A percentile compares a stretch with the other conserved stretches of the same genome.
Evolutionary conservation across 1,140 invertebrate genomes (phyloP).

Genomic region (Euura lappo): DNA sequence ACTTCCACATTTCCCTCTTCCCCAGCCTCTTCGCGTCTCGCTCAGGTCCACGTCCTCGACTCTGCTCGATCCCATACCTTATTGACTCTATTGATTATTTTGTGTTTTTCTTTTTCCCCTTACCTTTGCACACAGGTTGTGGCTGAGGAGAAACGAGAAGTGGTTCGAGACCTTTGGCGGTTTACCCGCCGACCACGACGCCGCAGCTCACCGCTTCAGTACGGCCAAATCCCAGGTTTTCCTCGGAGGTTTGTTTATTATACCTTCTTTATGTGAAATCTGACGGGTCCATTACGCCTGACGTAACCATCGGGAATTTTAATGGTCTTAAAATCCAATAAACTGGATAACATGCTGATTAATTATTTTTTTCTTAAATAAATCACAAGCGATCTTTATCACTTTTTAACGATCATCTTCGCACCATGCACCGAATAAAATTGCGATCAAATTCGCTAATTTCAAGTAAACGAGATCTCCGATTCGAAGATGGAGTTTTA

Average conservation of each 20-base stretch:
- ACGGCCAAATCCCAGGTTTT: constrained; percentile 40
- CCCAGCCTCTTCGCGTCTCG: neutral
- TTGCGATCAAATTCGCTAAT: too few relatives aligned
- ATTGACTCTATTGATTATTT: neutral
- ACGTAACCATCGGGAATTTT: too few relatives aligned
- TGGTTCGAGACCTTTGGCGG: constrained; percentile 40
- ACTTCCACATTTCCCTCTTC: neutral
- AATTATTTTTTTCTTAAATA: too few relatives aligned
- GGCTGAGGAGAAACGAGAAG: constrained; percentile 41
- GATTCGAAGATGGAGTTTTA: too few relatives aligned
- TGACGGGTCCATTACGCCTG: too few relatives aligned
- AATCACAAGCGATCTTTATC: too few relatives aligned
- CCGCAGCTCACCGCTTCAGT: constrained; percentile 31
- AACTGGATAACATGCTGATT: too few relatives aligned
- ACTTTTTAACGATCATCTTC: too few relatives aligned
- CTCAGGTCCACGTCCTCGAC: neutral
- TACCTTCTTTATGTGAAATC: too few relatives aligned
- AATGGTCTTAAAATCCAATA: too few relatives aligned
- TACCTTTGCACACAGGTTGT: constrained; percentile 32
- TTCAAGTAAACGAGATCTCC: too few relatives aligned
- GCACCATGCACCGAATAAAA: too few relatives aligned
- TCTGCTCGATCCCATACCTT: neutral
- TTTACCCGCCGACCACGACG: constrained; percentile 21
- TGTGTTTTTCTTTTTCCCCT: neutral
- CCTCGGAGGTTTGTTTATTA: constrained; percentile 32